Evolutionary conservation across 2,797 vertebrate genomes (phyloP).

Genomic region (Scolopax bukidnonensis): DNA sequence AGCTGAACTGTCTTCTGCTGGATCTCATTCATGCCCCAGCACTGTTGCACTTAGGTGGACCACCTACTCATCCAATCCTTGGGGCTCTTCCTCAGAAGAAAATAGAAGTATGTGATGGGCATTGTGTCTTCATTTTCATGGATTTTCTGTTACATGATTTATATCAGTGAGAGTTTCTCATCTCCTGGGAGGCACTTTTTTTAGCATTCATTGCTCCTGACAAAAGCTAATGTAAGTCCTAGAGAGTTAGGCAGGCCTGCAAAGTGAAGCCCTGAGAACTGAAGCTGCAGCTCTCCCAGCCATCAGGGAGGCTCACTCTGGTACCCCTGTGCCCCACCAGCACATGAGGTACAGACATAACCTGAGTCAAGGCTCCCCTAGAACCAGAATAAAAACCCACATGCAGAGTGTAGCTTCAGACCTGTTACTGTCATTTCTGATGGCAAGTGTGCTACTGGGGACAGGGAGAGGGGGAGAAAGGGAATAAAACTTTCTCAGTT

Average conservation of each 20-base stretch:
- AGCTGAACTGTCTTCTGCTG: not conserved
- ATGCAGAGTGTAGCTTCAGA: not conserved
- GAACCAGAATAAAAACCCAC: not conserved
- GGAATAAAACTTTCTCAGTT: not conserved
- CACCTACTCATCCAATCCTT: not conserved
- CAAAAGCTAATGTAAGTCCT: not conserved
- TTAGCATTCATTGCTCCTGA: not conserved
- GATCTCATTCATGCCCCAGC: not conserved
- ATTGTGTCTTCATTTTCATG: not conserved
- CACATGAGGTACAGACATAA: accelerated
- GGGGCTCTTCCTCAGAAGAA: not conserved
- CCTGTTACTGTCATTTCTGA: not conserved
- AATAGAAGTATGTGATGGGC: not conserved
- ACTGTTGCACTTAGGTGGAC: not conserved
- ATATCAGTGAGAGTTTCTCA: not conserved
- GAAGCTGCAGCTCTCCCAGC: not conserved
- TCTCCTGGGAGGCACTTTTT: not conserved
- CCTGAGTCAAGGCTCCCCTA: accelerated
- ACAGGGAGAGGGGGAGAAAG: not conserved
- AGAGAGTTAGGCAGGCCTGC: not conserved
- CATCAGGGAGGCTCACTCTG: accelerated
- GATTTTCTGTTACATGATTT: not conserved
- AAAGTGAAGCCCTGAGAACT: not conserved
- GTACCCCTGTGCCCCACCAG: not conserved
- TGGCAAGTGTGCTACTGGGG: not conserved